Base-by-base conservation (phyloP, 2,888 invertebrate genomes). In the Cosmia trapezina region DNA sequence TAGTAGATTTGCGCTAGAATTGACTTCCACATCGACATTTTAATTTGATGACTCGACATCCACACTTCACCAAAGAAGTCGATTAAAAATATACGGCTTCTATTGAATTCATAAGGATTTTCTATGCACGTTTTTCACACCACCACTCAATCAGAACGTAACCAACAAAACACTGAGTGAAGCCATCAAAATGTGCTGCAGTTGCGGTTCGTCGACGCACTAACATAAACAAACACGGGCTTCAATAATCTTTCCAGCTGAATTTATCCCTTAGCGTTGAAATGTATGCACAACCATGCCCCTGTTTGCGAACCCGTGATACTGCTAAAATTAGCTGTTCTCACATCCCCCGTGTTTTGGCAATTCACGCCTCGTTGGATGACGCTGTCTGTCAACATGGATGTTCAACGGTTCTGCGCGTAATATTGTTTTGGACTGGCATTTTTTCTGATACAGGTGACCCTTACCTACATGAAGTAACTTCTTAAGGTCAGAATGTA, bases 251-350 rank as follows among this genome's bases (percentile, higher is more conserved):
- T 83, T 87, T 81, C 84, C 85, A 84, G 76, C 75, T 80, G 76
- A 83, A 86, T 88, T 85, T 88, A 87, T 86, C 83, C 86, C 83
- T 83, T 76, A 74, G 73, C 73, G 83, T 79, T 82, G 83, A 87
- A 85, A 86, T 86, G 82, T 80, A 83, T 81, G 82, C 88, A 85
- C 86, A 87, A 83, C 86, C 85, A 85, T 77, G 73, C 78, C 81
- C 75, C 71, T 86, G 84, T 87, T 88, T 88, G 86, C 80, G 63
- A 79, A 83, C 71, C 86, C 84, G 85, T 87, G 87, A 88, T 88
- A 86, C 86, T 87, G 78, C 85, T 86, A 81, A 87, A 89, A 89
- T 89, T 89, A 89, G 88, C 86, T 73, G 83, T 80, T 79, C 81
- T 81, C 83, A 79, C 86, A 78, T 72, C 87, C 87, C 86, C 79